Evolutionary conservation across 2,888 invertebrate species (phyloP).

Genomic region (Ichneumoninae sp.): DNA sequence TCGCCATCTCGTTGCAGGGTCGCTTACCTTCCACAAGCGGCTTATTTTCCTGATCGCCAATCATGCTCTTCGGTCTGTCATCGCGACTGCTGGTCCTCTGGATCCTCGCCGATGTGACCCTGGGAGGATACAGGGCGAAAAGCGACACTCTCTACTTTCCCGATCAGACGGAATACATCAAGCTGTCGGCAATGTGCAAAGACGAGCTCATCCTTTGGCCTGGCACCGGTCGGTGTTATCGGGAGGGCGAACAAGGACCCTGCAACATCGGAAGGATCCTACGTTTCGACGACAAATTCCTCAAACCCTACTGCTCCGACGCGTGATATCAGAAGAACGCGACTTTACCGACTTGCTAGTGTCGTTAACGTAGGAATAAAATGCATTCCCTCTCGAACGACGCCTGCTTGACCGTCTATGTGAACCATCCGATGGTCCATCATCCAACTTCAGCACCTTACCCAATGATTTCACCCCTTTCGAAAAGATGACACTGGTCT

Average conservation of each 20-base stretch:
- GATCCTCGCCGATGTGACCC: conserved; percentile 22
- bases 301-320: conserved; percentile 69
- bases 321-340: neutral
- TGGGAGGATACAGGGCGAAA: conserved; percentile 19
- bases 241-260: conserved; percentile 74
- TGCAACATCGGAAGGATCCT: conserved; percentile 73
- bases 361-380: conserved; percentile 1
- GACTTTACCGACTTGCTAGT: conserved; percentile 20
- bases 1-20: conserved; percentile 24
- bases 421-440: neutral
- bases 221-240: conserved; percentile 72
- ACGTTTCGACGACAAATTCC: conserved; percentile 62
- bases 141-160: conserved; percentile 71
- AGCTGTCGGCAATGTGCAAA: conserved; percentile 55
- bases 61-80: conserved; percentile 9
- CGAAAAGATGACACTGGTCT: neutral
- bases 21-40: neutral
- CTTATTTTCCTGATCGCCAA: neutral
- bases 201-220: conserved; percentile 72
- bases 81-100: conserved; percentile 42
- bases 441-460: no score
- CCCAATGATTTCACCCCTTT: neutral
- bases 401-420: neutral
- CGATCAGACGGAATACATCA: conserved; percentile 74
- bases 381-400: neutral